These are phyloP conservation scores for Thamnophis sirtalis DNA, from an alignment of 2,113 vertebrate genomes.

Conservation along the genomic window DNA sequence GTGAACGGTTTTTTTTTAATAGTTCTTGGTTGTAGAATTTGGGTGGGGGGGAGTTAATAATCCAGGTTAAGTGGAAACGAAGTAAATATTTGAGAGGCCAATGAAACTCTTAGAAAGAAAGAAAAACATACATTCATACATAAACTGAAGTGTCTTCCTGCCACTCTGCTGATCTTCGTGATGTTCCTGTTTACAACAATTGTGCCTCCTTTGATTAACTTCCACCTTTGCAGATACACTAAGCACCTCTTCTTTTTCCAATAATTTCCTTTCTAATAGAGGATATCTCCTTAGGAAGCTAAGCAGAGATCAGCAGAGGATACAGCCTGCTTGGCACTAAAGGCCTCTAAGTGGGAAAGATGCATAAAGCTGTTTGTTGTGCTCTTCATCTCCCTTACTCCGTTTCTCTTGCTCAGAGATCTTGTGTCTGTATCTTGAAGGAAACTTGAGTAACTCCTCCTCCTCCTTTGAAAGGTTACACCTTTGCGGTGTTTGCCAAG, in stretches of 20 bases:
- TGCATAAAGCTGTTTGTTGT: slow-evolving; percentile 2
- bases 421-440: rapidly evolving
- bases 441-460: neutral
- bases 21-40: neutral
- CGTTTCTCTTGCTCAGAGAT: neutral
- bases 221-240: slow-evolving; percentile 41
- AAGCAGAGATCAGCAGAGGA: slow-evolving; percentile 11
- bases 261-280: slow-evolving; percentile 38
- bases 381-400: neutral
- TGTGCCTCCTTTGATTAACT: slow-evolving; percentile 67
- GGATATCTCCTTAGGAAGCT: slow-evolving; percentile 18
- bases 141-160: slow-evolving; percentile 18
- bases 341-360: neutral
- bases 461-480: slow-evolving; percentile 42
- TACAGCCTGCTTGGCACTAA: neutral
- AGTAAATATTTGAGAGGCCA: slow-evolving; percentile 53
- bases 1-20: neutral
- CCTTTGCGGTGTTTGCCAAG: slow-evolving; percentile 28
- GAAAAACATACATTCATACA: slow-evolving; percentile 41
- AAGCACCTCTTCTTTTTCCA: slow-evolving; percentile 38
- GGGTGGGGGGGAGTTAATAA: slow-evolving; percentile 11
- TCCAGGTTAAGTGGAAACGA: slow-evolving; percentile 26
- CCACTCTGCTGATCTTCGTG: slow-evolving; percentile 28
- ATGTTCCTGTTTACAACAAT: slow-evolving; percentile 69
- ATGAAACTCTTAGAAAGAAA: slow-evolving; percentile 55